Evolutionary conservation across 2,888 invertebrate genomes (phyloP).

Genomic region (Rhimphoctona megacephalus): DNA sequence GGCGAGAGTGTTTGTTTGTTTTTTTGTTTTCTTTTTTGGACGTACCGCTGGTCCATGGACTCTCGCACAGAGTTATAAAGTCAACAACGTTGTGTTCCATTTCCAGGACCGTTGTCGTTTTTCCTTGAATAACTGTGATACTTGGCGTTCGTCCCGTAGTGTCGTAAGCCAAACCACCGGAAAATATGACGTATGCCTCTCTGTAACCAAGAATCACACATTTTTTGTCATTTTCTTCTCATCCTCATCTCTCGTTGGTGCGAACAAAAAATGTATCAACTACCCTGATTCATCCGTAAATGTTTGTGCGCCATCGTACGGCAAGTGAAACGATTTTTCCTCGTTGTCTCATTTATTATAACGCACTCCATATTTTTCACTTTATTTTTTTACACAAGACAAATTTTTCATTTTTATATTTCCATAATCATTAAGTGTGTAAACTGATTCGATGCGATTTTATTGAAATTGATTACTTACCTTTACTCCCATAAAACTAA

Average conservation of each 20-base stretch:
- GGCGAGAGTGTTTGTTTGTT: neutral
- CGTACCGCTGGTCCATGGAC: constrained; percentile 96
- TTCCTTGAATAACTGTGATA: constrained; percentile 98
- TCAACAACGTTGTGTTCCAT: constrained; percentile 99
- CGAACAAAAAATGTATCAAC: constrained; percentile 20
- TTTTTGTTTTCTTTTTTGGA: constrained; percentile 46
- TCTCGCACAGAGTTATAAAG: constrained; percentile 98
- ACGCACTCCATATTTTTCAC: neutral
- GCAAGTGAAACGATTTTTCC: constrained; percentile 15
- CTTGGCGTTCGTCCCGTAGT: constrained; percentile 95
- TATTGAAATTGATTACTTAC: neutral
- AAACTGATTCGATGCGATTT: neutral
- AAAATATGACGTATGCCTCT: constrained; percentile 98
- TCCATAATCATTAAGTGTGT: neutral
- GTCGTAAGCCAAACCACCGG: constrained; percentile 97
- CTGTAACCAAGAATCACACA: constrained; percentile 85
- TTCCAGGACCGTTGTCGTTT: constrained; percentile 98
- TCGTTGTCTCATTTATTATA: neutral
- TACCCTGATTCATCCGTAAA: neutral
- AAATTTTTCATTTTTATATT: neutral
- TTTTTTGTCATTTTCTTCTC: constrained; percentile 13
- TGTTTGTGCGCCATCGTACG: neutral
- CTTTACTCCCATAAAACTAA: neutral
- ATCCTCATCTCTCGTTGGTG: neutral
- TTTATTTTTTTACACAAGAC: neutral